phyloP scores from a whole-genome alignment of 1,140 invertebrate genomes.

The Dendroctonus valens region DNA sequence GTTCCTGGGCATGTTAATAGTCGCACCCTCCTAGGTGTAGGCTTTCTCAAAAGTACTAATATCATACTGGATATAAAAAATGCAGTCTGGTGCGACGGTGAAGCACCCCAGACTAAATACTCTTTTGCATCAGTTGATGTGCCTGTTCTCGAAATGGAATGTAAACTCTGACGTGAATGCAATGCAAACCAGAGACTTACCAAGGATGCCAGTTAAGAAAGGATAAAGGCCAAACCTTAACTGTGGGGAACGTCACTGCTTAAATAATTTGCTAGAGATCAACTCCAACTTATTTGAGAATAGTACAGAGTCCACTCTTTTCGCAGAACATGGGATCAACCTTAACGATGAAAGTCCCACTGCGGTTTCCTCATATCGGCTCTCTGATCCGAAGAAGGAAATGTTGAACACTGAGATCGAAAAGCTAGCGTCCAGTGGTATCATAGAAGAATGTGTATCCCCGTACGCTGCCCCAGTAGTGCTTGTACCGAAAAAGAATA shows the following conservation, averaged over 20 bases:
- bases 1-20: too few relatives aligned
- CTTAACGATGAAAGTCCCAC: slow-evolving; percentile 42
- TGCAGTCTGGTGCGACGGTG: not conserved
- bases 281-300: not conserved
- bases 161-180: too few relatives aligned
- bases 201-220: not conserved
- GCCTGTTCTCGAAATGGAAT: too few relatives aligned
- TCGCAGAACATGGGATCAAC: slow-evolving; percentile 38
- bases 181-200: not conserved
- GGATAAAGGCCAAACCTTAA: too few relatives aligned
- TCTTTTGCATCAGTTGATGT: too few relatives aligned
- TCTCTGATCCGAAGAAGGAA: slow-evolving; percentile 4
- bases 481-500: slow-evolving; percentile 40
- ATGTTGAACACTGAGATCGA: slow-evolving; percentile 22
- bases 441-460: slow-evolving; percentile 27
- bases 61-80: slow-evolving; percentile 6
- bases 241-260: not conserved
- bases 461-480: slow-evolving; percentile 45
- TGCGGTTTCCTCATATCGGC: slow-evolving; percentile 33
- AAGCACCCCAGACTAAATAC: not conserved
- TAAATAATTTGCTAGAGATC: not conserved
- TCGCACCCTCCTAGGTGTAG: slow-evolving; percentile 6
- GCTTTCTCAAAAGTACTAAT: slow-evolving; percentile 6
- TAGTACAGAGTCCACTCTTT: slow-evolving; percentile 32
- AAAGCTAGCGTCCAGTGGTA: slow-evolving; percentile 7